Evolutionary conservation across 2,888 invertebrate genomes (phyloP), one percentile per base, ranked within the genome.

Genomic region (Tromatobia lineatoria): DNA sequence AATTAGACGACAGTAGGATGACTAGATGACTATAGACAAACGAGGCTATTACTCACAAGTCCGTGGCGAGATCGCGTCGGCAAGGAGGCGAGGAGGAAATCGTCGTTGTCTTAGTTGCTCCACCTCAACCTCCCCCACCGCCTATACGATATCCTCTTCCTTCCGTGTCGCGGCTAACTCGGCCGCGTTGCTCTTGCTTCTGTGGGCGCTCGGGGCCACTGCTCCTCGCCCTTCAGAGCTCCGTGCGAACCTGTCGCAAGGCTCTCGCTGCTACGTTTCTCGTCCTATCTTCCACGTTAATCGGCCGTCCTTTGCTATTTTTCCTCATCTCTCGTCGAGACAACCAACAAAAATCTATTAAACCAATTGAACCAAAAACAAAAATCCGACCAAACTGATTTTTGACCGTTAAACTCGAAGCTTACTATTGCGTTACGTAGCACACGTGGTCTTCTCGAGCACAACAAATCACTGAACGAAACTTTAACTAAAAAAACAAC

Each of bases 381-480:
- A 50, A 45, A 34, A 78, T 25, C 20, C 20, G 20, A 29, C 34
- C 38, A n/a, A 52, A 61, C 11, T 18, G 10, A 20, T 71, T 57
- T 50, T 57, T 4, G 8, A 20, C 20, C 42, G 71, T 7, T 42
- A 23, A 23, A 57, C 54, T 38, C 23, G 38, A 54, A 20, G 61
- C 10, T 11, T 57, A 25, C n/a, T 11, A 38, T 15, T 23, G 54
- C 70, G 8, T 34, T 2, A 52, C 18, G 25, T 7, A 52, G 69
- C 67, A 18, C 76, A 69, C 73, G 78, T 73, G 78, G 25, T 74
- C 69, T 61, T 69, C 34, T 2, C 20, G 20, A 50, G 34, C 82
- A 78, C 78, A 70, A 74, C 29, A 59, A 77, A 47, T 57, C 42
- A 42, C 29, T 50, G 7, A 69, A 77, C 75, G 38, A 64, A 71